Evolutionary conservation across 1,140 invertebrate genomes (phyloP), one percentile per base, ranked within the genome.

Genomic region (Rhagoletis pomonella): DNA sequence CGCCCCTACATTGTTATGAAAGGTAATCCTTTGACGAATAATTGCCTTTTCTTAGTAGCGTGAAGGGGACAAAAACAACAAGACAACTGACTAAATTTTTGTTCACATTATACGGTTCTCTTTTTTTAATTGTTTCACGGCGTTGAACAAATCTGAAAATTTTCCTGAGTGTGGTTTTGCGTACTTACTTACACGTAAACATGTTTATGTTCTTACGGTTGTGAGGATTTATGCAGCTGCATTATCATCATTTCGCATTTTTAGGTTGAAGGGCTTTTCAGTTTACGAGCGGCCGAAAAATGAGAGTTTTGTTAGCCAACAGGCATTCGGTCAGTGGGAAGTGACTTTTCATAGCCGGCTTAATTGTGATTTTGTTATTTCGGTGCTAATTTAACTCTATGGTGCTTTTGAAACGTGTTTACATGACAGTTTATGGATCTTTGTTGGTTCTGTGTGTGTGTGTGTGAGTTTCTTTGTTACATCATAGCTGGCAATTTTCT

Each of bases 201-300:
- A 10, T 55, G 50, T 55, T 5, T 10, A 55, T 77, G 39, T 12
- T 3, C 3, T 14, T 77, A 1, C 6, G 29, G 14, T 12, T 14
- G 14, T 77, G 69, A 39, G 17, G 29, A 44, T 50, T 42, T 77
- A 42, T 77, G 29, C 4, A 77, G 47, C 3, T 77, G 69, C 12
- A 14, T 77, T 14, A 44, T 77, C 14, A 77, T 77, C 69, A 50
- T 77, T 77, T 19, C 69, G 39, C 69, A 77, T 77, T 14, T 29
- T 77, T 77, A 77, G 29, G n/a, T 50, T 50, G 9, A 19, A 77
- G 69, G 69, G 50, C 50, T 3, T 55, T 10, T 2, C 50, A 77
- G 12, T 17, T 62, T 62, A n/a, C 60, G n/a, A 62, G 7, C 60
- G 3, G 12, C 9, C 4, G 12, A 62, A 62, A 62, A 62, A 14